phyloP scores from a whole-genome alignment of 1,140 invertebrate species.

The Carposina sasakii region DNA sequence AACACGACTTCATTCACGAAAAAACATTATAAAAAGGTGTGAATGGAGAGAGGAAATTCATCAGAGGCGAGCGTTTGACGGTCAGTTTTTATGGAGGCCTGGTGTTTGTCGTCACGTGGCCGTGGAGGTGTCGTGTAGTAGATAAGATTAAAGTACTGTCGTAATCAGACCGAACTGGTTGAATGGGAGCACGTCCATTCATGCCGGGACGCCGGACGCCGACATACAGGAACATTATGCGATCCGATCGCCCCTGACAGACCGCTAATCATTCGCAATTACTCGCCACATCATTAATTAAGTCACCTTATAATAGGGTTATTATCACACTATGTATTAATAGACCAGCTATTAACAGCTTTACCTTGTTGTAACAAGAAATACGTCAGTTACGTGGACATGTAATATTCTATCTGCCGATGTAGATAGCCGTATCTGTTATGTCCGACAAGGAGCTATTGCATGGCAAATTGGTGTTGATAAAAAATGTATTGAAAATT shows the following conservation, averaged over 20 bases:
- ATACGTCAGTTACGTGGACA: too few relatives aligned
- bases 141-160: conserved; percentile 60
- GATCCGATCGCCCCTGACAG: conserved; percentile 30
- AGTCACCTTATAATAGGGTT: too few relatives aligned
- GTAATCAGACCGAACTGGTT: conserved; percentile 66
- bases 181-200: conserved; percentile 62
- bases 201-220: conserved; percentile 56
- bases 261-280: conserved; percentile 32
- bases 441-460: too few relatives aligned
- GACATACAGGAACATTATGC: too few relatives aligned
- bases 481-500: too few relatives aligned
- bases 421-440: too few relatives aligned
- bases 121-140: conserved; percentile 39
- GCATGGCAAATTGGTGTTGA: too few relatives aligned
- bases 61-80: conserved; percentile 18
- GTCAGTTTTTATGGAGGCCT: conserved; percentile 36
- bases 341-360: too few relatives aligned
- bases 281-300: too few relatives aligned
- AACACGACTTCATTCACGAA: conserved; percentile 71
- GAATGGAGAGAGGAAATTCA: conserved; percentile 58
- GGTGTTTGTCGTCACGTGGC: conserved; percentile 26
- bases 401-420: too few relatives aligned
- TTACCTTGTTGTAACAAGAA: too few relatives aligned
- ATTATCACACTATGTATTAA: too few relatives aligned
- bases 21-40: conserved; percentile 65